Conservation (phyloP, 2,888 invertebrate species). For the Agapostemon virescens region DNA sequence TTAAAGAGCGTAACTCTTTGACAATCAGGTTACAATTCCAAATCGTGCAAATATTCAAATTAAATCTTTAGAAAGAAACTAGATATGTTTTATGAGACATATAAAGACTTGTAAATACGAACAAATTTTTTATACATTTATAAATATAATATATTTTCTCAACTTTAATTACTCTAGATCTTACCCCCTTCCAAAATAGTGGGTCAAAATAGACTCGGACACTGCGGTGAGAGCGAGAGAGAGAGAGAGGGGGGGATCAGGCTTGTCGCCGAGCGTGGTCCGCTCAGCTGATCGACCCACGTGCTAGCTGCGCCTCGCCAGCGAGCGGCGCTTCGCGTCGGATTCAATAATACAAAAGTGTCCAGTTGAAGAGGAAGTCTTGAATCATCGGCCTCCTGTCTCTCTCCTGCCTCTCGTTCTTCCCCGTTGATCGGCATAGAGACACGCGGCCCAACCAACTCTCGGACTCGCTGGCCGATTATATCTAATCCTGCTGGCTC, state of each 20-base stretch:
- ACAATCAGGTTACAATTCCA: background rate
- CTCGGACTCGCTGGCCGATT: background rate
- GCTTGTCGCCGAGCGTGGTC: background rate
- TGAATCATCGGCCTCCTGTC: background rate
- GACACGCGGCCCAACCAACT: background rate
- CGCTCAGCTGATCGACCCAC: constrained; percentile 55
- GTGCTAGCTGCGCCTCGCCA: constrained; percentile 41
- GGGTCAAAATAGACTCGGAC: too few species aligned
- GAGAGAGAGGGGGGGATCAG: too few species aligned
- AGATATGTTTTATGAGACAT: background rate
- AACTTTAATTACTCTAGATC: background rate
- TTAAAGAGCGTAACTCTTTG: background rate
- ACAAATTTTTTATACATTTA: constrained; percentile 41
- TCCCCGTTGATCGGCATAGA: background rate
- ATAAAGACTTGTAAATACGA: constrained; percentile 35
- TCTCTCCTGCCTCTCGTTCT: background rate
- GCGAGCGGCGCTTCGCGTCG: constrained; percentile 11
- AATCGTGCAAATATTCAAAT: background rate
- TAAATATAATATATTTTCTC: constrained; percentile 26
- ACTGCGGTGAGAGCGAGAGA: too few species aligned
- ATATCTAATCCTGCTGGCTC: background rate
- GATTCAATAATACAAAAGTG: constrained; percentile 16
- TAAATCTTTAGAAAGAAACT: background rate
- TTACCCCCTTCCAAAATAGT: too few species aligned
- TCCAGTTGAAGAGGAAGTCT: constrained; percentile 17